Evolutionary conservation across 2,113 vertebrate genomes (phyloP), one percentile per base, ranked within the genome.

Genomic region (Psettodes erumei): DNA sequence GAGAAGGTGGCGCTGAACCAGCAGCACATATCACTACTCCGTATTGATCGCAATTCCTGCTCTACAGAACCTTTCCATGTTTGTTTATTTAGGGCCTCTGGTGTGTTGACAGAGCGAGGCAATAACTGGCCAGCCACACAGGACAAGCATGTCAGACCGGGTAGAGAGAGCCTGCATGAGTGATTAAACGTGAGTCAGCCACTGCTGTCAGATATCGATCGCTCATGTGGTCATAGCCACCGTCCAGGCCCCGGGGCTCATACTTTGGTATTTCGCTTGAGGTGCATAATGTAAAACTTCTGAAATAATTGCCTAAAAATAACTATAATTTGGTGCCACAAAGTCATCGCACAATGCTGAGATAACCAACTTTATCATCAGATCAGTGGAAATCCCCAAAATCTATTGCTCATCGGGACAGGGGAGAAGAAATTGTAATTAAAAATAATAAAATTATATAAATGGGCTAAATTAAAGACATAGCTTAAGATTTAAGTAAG

Each of bases 51-150:
- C 33, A 55, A 18, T 77, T 62, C 45, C 56, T 47, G 48, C 60
- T 51, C 61, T 64, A 47, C 72, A 80, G 67, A 88, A 71, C 77
- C 72, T 63, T 79, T 72, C 80, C 67, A 53, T 74, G 76, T 75
- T 81, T 90, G 82, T 86, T 92, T 88, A 74, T 84, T 87, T 63
- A 56, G 60, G 27, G 63, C 27, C 83, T 65, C 63, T 55, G 67
- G 63, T 55, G 77, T 83, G 82, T 90, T 89, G 82, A 87, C 68
- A 79, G 82, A 85, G 79, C 50, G 48, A 76, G 33, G 76, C 81
- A 83, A 77, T 86, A 88, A 84, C 77, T 30, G 58, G 32, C 37
- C 13, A 18, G 42, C n/a, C 51, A 56, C 69, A 61, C 66, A 48
- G 42, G 59, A 75, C 62, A 42, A 74, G 37, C 85, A 81, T 77